Evolutionary conservation across 2,113 vertebrate species (phyloP).

Genomic region (Falcunculus frontatus): DNA sequence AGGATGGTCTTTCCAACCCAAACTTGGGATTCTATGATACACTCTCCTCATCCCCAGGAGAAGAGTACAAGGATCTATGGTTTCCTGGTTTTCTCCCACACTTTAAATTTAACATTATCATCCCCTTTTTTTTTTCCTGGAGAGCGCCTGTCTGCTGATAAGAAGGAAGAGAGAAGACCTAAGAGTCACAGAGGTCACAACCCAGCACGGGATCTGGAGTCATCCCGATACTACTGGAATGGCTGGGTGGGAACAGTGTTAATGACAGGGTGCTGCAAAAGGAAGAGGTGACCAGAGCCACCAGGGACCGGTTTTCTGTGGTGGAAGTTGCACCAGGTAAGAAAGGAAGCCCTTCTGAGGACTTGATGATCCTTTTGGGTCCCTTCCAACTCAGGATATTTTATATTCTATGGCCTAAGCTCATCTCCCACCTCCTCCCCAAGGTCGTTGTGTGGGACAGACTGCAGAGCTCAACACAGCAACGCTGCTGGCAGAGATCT

Average conservation of each 20-base stretch:
- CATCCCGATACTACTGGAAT: neutral
- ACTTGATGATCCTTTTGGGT: fast-evolving
- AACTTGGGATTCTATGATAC: neutral
- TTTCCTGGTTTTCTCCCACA: neutral
- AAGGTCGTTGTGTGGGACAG: neutral
- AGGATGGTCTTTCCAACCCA: neutral
- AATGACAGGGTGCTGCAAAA: neutral
- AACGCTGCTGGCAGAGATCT: neutral
- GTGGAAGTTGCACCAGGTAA: neutral
- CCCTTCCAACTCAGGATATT: neutral
- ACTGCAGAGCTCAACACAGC: neutral
- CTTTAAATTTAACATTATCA: neutral
- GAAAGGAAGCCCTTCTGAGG: neutral
- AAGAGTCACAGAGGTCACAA: neutral
- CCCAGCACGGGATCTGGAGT: neutral
- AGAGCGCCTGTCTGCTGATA: neutral
- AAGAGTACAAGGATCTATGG: neutral
- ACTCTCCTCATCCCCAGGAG: neutral
- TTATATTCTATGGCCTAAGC: neutral
- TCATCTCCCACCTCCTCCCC: neutral
- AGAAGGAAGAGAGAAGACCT: neutral
- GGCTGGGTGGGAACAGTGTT: neutral
- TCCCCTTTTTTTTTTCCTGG: neutral
- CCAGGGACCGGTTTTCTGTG: neutral
- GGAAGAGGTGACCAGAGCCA: neutral